A percentile compares a stretch with the other conserved stretches of the same genome.
Conservation (phyloP, 2,888 invertebrate genomes). For the Catonia carolina region DNA sequence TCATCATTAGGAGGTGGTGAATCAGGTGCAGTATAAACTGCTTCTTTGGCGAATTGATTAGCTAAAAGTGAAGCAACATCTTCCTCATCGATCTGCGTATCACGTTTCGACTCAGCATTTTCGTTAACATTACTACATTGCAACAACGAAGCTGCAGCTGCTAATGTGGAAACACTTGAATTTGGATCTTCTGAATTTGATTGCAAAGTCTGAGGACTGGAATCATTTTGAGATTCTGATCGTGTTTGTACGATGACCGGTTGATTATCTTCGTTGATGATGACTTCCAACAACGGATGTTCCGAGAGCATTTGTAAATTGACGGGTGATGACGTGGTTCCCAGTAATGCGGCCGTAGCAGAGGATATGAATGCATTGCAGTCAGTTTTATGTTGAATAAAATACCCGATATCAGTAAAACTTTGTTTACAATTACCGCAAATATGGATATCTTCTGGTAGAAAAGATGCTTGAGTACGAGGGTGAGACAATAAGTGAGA, state of each 20-base stretch:
- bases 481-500: background rate
- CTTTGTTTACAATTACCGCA: slow-evolving; percentile 19
- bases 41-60: slow-evolving; percentile 11
- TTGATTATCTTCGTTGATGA: background rate
- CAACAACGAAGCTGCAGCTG: no score
- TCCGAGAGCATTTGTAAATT: no score
- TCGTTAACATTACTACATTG: no score
- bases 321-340: background rate
- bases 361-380: background rate
- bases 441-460: slow-evolving; percentile 18
- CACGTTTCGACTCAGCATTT: background rate
- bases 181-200: background rate
- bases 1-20: no score
- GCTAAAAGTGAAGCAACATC: slow-evolving; percentile 9
- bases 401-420: slow-evolving; percentile 16
- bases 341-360: background rate
- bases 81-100: slow-evolving; percentile 2
- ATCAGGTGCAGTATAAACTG: background rate
- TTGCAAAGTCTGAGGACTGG: background rate
- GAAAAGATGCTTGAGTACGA: no score
- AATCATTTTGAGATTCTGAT: no score
- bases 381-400: slow-evolving; percentile 17
- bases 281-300: no score
- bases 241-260: slow-evolving; percentile 1
- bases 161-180: no score